A percentile compares a stretch with the other conserved stretches of the same genome.
Conservation (phyloP, 2,888 invertebrate species). For the Sesia bembeciformis region DNA sequence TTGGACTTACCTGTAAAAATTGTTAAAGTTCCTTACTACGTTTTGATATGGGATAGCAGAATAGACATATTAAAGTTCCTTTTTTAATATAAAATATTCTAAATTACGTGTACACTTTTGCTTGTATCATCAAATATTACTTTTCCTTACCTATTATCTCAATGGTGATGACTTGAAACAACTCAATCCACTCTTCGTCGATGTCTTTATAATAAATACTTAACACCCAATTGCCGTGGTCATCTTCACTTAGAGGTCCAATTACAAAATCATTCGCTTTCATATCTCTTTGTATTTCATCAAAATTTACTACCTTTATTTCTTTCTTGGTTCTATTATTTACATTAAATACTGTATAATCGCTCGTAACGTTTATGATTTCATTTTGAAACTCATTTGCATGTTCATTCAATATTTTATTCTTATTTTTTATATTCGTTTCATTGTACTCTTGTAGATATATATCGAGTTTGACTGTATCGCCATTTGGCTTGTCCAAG, state of each 20-base stretch:
- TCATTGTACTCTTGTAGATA: constrained; percentile 6
- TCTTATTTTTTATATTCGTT: not conserved
- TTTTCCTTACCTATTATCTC: constrained; percentile 37
- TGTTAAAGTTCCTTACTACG: too few relatives aligned
- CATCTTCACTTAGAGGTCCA: constrained; percentile 39
- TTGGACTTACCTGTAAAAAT: too few relatives aligned
- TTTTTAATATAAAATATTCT: too few relatives aligned
- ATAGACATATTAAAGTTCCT: too few relatives aligned
- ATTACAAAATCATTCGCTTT: constrained; percentile 35
- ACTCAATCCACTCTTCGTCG: constrained; percentile 33
- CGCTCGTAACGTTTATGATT: constrained; percentile 13
- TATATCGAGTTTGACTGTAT: constrained; percentile 23
- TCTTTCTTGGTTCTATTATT: constrained; percentile 5
- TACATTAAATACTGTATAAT: constrained; percentile 20
- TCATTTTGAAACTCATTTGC: constrained; percentile 5
- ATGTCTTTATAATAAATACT: constrained; percentile 31
- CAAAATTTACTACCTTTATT: constrained; percentile 9
- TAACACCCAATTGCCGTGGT: constrained; percentile 58
- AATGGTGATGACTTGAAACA: constrained; percentile 49
- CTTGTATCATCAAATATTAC: too few relatives aligned
- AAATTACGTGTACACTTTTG: too few relatives aligned
- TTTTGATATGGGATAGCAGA: too few relatives aligned
- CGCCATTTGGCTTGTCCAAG: constrained; percentile 39
- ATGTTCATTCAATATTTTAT: constrained; percentile 8
- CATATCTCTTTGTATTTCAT: constrained; percentile 14